Evolutionary conservation across 2,888 invertebrate species (phyloP).

Genomic region (Sarcophaga rosellei): DNA sequence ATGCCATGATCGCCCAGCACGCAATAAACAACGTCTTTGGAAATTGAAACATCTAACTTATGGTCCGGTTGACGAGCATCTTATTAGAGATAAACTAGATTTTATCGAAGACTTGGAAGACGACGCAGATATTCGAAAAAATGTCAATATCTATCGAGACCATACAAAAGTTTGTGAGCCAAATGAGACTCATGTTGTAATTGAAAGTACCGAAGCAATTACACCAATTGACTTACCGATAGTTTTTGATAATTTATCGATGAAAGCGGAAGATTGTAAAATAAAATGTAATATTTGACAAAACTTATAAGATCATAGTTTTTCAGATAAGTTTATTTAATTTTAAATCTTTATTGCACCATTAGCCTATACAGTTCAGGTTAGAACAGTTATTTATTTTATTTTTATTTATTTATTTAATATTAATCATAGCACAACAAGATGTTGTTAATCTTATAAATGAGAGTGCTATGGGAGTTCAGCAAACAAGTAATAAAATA

Average conservation of each 20-base stretch:
- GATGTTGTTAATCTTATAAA: too few species aligned
- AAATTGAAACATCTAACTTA: conserved; percentile 93
- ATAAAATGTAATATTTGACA: background rate
- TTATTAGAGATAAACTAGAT: conserved; percentile 92
- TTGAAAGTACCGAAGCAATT: conserved; percentile 84
- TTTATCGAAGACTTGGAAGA: conserved; percentile 99
- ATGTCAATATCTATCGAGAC: conserved; percentile 95
- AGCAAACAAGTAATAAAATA: too few species aligned
- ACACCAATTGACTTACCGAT: conserved; percentile 17
- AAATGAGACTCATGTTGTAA: conserved; percentile 82
- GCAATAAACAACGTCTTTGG: conserved; percentile 91
- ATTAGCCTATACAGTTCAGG: too few species aligned
- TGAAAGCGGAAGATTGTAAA: background rate
- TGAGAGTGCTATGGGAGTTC: too few species aligned
- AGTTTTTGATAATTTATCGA: conserved; percentile 36
- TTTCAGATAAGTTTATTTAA: too few species aligned
- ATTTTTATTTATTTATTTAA: too few species aligned
- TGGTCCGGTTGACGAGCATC: conserved; percentile 85
- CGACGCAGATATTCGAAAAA: conserved; percentile 92
- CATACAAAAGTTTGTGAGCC: conserved; percentile 81
- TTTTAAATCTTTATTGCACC: too few species aligned
- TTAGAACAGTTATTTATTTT: too few species aligned
- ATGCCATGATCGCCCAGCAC: conserved; percentile 87
- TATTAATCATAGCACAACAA: too few species aligned
- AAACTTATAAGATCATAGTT: too few species aligned